Evolutionary conservation across 35 echinoderm and acorn worm species (phyloP), one percentile per base, ranked within the genome.

Genomic region (Apostichopus californicus): DNA sequence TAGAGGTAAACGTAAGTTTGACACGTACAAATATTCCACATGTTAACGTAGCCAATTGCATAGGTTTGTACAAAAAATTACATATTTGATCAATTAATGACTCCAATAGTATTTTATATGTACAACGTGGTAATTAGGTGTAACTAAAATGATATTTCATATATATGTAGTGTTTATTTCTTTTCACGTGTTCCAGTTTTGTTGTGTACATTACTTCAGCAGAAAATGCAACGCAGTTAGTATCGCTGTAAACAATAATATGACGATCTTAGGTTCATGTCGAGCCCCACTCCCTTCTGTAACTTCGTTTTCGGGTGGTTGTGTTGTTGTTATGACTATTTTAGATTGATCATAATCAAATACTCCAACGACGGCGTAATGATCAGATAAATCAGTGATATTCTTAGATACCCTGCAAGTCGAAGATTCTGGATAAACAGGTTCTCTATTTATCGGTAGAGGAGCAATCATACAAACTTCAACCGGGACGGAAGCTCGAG

Each of bases 381-480:
- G 94, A 90, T 95, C 94, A 7, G 94, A 92, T 6, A 95, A 66
- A 55, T 95, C 94, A 2, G 94, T 89, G 15, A 95, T 85, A 59
- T 90, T 93, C 59, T 59, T 89, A 5, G 11, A 13, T 34, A 57
- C 57, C 9, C 73, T 57, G 65, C 94, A 95, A 18, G 6, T 10
- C 14, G 77, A 23, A 22, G 75, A 71, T 14, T 93, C 64, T 0
- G 94, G 91, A 56, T 93, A 95, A 11, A 77, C 79, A 23, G 94
- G 94, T 46, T 72, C 56, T 54, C 26, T 57, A 77, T 24, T 13
- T 34, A 82, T 3, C 86, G 55, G 24, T 15, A 73, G 34, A 56
- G 70, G 70, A 6, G 89, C 83, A 9, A 79, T 59, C 90, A 91
- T 95, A 68, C 96, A 98, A 6, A 98, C 96, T 34, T 90, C 80